Percentiles rank a stretch among this genome's conserved stretches.
Evolutionary conservation across 2,888 invertebrate species (phyloP).

Genomic region (Antheraea assamensis): DNA sequence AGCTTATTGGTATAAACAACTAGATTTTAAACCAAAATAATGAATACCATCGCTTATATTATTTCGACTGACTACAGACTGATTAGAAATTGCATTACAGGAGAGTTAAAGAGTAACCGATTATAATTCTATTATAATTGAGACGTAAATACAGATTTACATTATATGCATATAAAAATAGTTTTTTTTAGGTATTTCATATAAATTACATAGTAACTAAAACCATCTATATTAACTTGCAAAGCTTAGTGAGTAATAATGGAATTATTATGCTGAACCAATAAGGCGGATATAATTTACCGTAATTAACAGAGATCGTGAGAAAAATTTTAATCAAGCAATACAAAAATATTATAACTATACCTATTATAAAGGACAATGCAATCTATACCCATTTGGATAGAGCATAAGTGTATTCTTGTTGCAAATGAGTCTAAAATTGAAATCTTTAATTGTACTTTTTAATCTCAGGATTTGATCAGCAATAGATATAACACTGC

Average conservation of each 20-base stretch:
- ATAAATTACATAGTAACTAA: background rate
- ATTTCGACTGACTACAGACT: background rate
- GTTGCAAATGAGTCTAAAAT: background rate
- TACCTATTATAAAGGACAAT: background rate
- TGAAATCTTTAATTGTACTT: background rate
- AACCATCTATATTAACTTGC: background rate
- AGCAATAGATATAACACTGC: background rate
- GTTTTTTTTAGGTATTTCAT: background rate
- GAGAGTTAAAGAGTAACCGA: background rate
- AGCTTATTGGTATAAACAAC: background rate
- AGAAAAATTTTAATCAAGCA: background rate
- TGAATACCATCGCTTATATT: background rate
- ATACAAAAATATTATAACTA: background rate
- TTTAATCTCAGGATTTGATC: background rate
- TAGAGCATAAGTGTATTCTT: background rate
- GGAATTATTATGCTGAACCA: slow-evolving; percentile 11
- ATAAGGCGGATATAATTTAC: slow-evolving; percentile 9
- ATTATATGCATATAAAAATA: background rate
- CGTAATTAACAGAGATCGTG: slow-evolving; percentile 1
- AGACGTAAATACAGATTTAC: background rate
- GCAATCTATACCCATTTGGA: background rate
- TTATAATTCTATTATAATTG: background rate
- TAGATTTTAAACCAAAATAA: background rate
- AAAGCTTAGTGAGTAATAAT: background rate
- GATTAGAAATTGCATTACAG: background rate